Percentiles rank a stretch among this genome's conserved stretches.
These are phyloP conservation scores for Scaptomyza caliginosa DNA, from an alignment of 2,888 invertebrate species.

Conservation along the genomic window DNA sequence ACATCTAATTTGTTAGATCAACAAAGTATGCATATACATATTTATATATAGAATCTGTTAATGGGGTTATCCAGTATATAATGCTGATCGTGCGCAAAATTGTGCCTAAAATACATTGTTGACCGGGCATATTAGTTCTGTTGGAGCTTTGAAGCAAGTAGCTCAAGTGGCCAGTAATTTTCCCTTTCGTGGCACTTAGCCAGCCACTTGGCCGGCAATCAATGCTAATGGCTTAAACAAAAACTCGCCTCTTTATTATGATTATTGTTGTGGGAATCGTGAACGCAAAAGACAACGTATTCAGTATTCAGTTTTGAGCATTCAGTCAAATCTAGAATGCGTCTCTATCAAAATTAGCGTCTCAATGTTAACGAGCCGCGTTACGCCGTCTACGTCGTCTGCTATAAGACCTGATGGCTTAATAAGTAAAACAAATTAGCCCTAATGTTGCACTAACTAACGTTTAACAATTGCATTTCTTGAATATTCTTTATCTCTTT, in stretches of 20 bases:
- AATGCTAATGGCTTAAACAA: conserved; percentile 49
- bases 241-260: conserved; percentile 3
- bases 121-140: neutral
- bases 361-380: conserved; percentile 35
- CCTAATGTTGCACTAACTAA: no score
- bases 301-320: neutral
- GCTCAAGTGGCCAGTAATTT: conserved; percentile 24
- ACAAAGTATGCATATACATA: conserved; percentile 15
- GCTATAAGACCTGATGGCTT: conserved; percentile 30
- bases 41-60: neutral
- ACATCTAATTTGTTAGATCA: conserved; percentile 45
- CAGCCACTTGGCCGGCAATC: conserved; percentile 21
- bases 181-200: conserved; percentile 3
- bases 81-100: conserved; percentile 30
- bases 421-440: conserved; percentile 29
- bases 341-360: conserved; percentile 46
- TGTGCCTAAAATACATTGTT: neutral
- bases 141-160: neutral
- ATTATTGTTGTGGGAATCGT: neutral
- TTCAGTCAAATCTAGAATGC: conserved; percentile 15
- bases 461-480: neutral
- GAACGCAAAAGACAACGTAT: neutral
- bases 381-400: neutral
- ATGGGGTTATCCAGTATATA: conserved; percentile 21
- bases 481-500: no score